phyloP scores from a whole-genome alignment of 1,140 invertebrate species.

The Akabosia matsudoensis region DNA sequence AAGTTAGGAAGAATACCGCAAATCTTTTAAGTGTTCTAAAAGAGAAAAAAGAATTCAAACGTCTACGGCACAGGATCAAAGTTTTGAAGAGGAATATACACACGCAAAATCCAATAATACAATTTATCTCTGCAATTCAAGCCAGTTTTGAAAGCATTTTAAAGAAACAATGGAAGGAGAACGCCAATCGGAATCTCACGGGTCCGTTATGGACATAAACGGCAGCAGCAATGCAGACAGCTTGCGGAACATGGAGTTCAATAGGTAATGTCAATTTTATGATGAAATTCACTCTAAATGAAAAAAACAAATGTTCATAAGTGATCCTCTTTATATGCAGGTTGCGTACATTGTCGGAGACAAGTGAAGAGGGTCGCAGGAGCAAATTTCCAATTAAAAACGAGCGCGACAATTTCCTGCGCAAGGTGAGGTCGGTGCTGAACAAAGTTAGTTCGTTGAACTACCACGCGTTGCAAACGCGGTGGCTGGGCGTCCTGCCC shows the following conservation, averaged over 20 bases:
- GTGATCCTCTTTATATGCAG: background rate
- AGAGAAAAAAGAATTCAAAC: no score
- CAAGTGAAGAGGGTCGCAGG: background rate
- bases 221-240: constrained; percentile 10
- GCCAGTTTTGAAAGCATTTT: background rate
- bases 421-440: constrained; percentile 45
- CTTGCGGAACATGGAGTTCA: background rate
- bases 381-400: constrained; percentile 36
- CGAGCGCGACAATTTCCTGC: constrained; percentile 35
- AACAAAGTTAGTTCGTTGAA: constrained; percentile 43
- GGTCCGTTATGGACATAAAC: background rate
- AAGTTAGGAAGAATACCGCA: no score
- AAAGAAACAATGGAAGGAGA: background rate
- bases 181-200: background rate
- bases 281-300: background rate
- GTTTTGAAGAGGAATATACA: no score
- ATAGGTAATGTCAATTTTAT: constrained; percentile 6
- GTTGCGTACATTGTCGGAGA: constrained; percentile 3
- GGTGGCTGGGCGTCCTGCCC: constrained; percentile 39
- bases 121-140: no score
- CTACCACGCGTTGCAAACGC: constrained; percentile 31
- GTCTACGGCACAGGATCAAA: no score
- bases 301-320: background rate
- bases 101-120: no score
- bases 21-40: no score